Conservation (phyloP, 1,140 invertebrate species). For the Caligus rogercresseyi region DNA sequence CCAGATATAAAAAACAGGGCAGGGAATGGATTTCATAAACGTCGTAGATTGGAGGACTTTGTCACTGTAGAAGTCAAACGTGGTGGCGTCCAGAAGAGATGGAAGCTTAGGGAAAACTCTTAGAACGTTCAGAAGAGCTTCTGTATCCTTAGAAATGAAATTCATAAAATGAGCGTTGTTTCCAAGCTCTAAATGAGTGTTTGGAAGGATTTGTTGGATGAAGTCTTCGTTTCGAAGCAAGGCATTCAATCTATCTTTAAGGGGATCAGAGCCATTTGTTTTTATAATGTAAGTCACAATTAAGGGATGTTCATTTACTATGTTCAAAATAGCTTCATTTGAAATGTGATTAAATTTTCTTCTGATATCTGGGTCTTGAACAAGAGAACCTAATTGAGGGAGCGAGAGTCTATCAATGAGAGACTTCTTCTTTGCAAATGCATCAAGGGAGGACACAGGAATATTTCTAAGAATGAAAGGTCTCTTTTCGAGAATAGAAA, state of each 20-base stretch:
- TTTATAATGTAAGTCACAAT: neutral
- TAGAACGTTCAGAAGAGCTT: neutral
- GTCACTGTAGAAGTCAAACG: neutral
- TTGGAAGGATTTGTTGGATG: neutral
- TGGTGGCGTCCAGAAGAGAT: neutral
- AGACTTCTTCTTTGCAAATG: neutral
- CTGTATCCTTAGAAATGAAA: neutral
- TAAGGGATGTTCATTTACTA: neutral
- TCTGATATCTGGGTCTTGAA: neutral
- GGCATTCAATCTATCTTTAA: neutral
- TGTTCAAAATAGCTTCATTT: neutral
- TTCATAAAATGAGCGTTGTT: neutral
- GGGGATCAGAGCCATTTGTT: neutral
- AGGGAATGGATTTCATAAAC: neutral
- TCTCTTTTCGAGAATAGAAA: neutral
- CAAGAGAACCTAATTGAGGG: neutral
- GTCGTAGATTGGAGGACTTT: neutral
- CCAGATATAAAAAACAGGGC: neutral
- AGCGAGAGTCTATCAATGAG: neutral
- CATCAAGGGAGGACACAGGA: neutral
- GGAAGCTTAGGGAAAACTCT: neutral
- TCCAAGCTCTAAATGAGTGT: neutral
- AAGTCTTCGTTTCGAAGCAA: neutral
- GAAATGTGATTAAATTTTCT: neutral
- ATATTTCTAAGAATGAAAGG: neutral